Conservation (phyloP, 2,888 invertebrate genomes). For the Eristalinus sepulchralis region DNA sequence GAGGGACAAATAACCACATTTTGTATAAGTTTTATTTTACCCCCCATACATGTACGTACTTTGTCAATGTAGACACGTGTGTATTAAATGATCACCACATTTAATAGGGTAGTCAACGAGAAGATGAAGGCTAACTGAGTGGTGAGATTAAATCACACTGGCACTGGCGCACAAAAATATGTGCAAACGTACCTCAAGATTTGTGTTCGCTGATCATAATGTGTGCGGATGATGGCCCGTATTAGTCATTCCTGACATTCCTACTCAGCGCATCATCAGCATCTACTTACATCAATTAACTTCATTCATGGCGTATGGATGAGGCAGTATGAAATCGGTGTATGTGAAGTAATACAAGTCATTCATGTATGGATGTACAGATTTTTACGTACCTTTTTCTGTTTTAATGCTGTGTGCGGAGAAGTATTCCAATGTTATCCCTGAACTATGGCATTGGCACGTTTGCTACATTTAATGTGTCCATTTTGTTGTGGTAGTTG, state of each 20-base stretch:
- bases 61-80: background rate
- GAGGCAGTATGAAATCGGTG: background rate
- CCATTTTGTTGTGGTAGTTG: background rate
- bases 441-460: slow-evolving; percentile 6
- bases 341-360: background rate
- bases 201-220: background rate
- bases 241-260: background rate
- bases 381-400: slow-evolving; percentile 21
- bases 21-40: background rate
- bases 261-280: background rate
- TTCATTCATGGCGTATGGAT: background rate
- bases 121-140: slow-evolving; percentile 23
- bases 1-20: slow-evolving; percentile 13
- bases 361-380: no score
- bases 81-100: slow-evolving; percentile 11
- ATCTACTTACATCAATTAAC: background rate
- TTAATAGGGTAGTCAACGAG: slow-evolving; percentile 28
- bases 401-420: background rate
- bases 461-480: background rate
- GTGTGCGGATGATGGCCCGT: background rate
- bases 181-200: background rate
- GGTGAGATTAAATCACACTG: slow-evolving; percentile 2
- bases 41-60: background rate
- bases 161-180: background rate
- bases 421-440: slow-evolving; percentile 11